Conservation (phyloP, 2,113 vertebrate species). For the Catharus minimus region DNA sequence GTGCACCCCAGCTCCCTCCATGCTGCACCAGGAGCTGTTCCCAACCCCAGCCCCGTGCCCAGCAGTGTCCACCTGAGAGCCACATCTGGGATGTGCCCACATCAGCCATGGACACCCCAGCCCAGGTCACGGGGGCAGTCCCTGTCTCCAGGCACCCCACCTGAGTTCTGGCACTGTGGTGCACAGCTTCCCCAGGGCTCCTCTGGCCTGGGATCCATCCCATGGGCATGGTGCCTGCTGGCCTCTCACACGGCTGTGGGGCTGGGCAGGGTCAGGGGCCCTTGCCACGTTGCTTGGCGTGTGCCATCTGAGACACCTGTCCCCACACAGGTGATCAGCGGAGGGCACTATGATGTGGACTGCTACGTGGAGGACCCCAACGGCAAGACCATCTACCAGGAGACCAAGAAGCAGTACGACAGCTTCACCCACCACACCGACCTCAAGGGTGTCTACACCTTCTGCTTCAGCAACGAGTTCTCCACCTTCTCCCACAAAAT, state of each 20-base stretch:
- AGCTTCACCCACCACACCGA: constrained; percentile 80
- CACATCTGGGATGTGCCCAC: not conserved
- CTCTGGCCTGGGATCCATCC: not conserved
- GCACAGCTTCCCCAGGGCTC: not conserved
- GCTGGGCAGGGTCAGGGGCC: not conserved
- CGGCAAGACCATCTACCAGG: constrained; percentile 79
- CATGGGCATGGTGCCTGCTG: not conserved
- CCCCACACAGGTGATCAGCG: constrained; percentile 81
- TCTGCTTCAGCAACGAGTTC: constrained; percentile 95
- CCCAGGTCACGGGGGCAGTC: not conserved
- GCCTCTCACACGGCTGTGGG: not conserved
- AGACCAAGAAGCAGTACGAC: constrained; percentile 89
- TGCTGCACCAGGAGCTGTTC: not conserved
- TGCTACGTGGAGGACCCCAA: constrained; percentile 85
- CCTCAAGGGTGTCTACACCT: constrained; percentile 80
- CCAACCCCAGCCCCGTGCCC: not conserved
- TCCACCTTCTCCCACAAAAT: constrained; percentile 91
- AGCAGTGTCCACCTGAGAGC: not conserved
- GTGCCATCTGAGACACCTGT: accelerated
- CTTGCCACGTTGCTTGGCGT: accelerated
- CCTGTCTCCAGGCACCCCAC: not conserved
- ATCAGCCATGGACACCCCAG: not conserved
- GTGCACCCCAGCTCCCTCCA: accelerated
- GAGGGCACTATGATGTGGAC: constrained; percentile 93
- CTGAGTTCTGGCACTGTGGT: accelerated